Evolutionary conservation across 2,113 vertebrate genomes (phyloP), one percentile per base, ranked within the genome.

Genomic region (Rutilus rutilus): DNA sequence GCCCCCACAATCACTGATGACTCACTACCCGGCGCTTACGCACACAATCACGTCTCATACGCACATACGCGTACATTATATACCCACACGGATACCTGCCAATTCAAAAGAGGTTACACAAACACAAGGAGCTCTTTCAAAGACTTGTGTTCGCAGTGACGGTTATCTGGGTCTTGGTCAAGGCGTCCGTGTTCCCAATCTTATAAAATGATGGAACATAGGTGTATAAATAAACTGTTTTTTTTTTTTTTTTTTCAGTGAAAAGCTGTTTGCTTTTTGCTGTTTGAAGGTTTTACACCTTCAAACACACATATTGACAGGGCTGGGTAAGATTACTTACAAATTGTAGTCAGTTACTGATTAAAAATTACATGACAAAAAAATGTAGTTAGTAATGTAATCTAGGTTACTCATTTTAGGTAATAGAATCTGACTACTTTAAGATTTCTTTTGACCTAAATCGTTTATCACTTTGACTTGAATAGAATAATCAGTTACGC

Each of bases 1-100:
- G 87, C 94, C 94, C 92, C 93, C 95, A 91, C 93, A 93, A 91
- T 93, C 92, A 89, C 92, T 93, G 93, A 95, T 95, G 95, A 96
- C 93, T 96, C 95, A 96, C 93, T 91, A 89, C 89, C 91, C 90
- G 87, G 87, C 86, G 73, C 91, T 94, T 94, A 94, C 93, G 92
- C 91, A 93, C 89, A 82, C 54, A 27, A 83, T 74, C 82, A 65
- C 85, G 45, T 84, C 84, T 84, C 77, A 57, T 45, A 87, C 33
- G 65, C 75, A 67, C 75, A 23, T n/a, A 6, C 23, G 6, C 47
- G 19, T 25, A 25, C 62, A 64, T 33, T 42, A 78, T 60, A 74
- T 62, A 71, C 50, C 52, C 62, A 60, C 62, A 76, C 42, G 11
- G 6, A 50, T 3, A 77, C 54, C 45, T 62, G 57, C 65, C 15